phyloP scores from a whole-genome alignment of 2,113 vertebrate species.

The Phylloscopus trochilus region DNA sequence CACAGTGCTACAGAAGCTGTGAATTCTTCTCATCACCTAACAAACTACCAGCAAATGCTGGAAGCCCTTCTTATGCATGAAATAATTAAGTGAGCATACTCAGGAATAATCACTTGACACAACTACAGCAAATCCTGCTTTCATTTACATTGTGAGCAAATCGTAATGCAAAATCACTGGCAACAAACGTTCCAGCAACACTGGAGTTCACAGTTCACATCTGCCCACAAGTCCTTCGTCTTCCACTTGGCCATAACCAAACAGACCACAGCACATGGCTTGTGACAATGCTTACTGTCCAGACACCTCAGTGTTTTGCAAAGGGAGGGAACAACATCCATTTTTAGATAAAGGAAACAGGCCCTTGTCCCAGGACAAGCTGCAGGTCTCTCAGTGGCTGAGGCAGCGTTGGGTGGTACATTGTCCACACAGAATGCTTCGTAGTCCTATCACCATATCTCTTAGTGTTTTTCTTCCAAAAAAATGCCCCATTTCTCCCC shows the following conservation, averaged over 20 bases:
- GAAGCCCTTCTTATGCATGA: neutral
- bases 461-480: neutral
- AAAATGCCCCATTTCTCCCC: neutral
- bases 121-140: neutral
- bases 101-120: neutral
- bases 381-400: neutral
- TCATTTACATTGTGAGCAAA: neutral
- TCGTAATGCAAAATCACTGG: neutral
- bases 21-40: neutral
- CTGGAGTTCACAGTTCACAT: neutral
- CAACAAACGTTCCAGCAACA: neutral
- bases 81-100: neutral
- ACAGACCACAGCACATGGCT: neutral
- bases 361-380: neutral
- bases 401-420: neutral
- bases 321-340: neutral
- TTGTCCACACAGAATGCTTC: neutral
- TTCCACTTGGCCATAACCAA: neutral
- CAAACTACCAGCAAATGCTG: neutral
- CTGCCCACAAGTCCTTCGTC: neutral
- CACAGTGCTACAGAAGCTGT: neutral
- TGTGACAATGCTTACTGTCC: neutral
- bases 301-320: neutral
- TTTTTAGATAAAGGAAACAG: neutral
- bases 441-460: neutral